These are phyloP conservation scores for Lepidurus packardi DNA, from an alignment of 1,140 invertebrate genomes.

Conservation along the genomic window DNA sequence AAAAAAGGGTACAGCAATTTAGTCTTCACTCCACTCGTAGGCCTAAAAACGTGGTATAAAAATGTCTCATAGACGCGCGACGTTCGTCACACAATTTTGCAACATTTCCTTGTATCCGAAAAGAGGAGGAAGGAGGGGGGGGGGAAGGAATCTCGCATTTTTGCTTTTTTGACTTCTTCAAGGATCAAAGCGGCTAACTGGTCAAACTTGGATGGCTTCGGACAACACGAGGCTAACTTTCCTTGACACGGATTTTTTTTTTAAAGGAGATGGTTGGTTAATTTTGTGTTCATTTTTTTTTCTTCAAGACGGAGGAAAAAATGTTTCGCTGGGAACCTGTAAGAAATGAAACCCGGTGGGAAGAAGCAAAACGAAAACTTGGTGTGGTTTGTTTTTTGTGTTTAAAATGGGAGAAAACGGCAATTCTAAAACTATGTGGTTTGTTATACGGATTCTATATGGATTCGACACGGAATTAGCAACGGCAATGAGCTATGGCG, in stretches of 20 bases:
- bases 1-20: no score
- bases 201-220: slow-evolving; percentile 21
- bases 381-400: not conserved
- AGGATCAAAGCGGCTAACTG: slow-evolving; percentile 18
- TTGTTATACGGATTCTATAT: slow-evolving; percentile 7
- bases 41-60: slow-evolving; percentile 14
- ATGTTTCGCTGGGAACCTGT: not conserved
- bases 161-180: not conserved
- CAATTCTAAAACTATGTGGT: slow-evolving; percentile 10
- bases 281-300: not conserved
- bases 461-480: slow-evolving; percentile 13
- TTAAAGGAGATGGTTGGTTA: not conserved
- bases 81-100: not conserved
- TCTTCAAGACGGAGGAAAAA: not conserved
- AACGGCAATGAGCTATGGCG: not conserved
- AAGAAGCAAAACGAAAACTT: not conserved
- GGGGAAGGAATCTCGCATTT: not conserved
- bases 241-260: slow-evolving; percentile 15
- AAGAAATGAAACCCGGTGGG: slow-evolving; percentile 21
- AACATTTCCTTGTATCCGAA: not conserved
- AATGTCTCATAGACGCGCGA: not conserved
- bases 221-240: slow-evolving; percentile 21
- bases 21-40: not conserved
- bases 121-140: not conserved
- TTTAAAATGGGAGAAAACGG: not conserved